These are phyloP conservation scores for Oxytorus armatus DNA, from an alignment of 2,888 invertebrate species.

Conservation along the genomic window DNA sequence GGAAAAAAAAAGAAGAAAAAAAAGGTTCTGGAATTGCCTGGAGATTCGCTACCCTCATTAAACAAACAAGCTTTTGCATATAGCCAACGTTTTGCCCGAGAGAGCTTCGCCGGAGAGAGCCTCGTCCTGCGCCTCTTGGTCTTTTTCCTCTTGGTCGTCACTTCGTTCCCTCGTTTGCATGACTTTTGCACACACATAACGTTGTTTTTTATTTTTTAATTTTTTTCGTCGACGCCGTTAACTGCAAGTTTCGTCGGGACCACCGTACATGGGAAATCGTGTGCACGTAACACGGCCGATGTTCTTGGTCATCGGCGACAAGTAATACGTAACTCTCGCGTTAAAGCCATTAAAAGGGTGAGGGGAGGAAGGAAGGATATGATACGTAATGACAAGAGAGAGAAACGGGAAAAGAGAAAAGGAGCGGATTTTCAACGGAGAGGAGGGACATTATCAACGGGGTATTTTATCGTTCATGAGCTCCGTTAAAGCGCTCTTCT, in stretches of 20 bases:
- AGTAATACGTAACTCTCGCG: slow-evolving; percentile 33
- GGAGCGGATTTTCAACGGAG: slow-evolving; percentile 9
- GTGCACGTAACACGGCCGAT: slow-evolving; percentile 15
- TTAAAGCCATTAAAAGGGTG: slow-evolving; percentile 5
- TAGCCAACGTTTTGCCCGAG: slow-evolving; percentile 57
- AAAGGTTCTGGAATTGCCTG: slow-evolving; percentile 77
- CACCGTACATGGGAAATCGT: not conserved
- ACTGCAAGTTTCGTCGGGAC: slow-evolving; percentile 9
- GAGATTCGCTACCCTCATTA: slow-evolving; percentile 85
- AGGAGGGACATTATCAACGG: slow-evolving; percentile 48
- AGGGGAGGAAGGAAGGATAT: slow-evolving; percentile 1
- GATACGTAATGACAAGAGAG: slow-evolving; percentile 49
- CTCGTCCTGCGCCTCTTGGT: slow-evolving; percentile 63
- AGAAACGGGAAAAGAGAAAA: not conserved
- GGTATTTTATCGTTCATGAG: slow-evolving; percentile 30
- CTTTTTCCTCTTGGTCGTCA: slow-evolving; percentile 59
- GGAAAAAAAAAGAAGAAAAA: slow-evolving; percentile 73
- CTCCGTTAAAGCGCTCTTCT: slow-evolving; percentile 10
- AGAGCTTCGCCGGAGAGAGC: slow-evolving; percentile 28
- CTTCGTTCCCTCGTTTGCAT: slow-evolving; percentile 64
- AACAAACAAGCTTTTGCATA: slow-evolving; percentile 83
- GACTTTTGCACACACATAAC: slow-evolving; percentile 16
- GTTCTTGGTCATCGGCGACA: slow-evolving; percentile 25
- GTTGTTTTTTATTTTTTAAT: slow-evolving; percentile 1
- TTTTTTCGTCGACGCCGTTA: not conserved